Evolutionary conservation across 2,888 invertebrate genomes (phyloP).

Genomic region (Deroplatys truncata): DNA sequence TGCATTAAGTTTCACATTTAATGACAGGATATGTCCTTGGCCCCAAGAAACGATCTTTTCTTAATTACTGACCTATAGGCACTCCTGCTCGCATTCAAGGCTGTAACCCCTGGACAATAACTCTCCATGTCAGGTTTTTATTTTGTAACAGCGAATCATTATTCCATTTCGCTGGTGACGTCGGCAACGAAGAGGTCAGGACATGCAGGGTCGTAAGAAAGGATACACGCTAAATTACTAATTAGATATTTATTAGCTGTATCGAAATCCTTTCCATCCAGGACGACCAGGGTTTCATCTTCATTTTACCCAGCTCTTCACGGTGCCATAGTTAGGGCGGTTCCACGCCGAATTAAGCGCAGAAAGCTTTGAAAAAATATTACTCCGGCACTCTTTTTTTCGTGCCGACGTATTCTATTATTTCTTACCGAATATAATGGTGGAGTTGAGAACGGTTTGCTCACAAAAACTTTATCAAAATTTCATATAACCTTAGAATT

Average conservation of each 20-base stretch:
- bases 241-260: constrained; percentile 8
- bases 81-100: not conserved
- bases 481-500: too few relatives aligned
- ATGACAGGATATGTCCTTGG: not conserved
- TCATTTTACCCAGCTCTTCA: not conserved
- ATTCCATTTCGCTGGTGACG: not conserved
- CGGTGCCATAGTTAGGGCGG: not conserved
- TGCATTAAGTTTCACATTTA: not conserved
- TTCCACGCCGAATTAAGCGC: not conserved
- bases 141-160: not conserved
- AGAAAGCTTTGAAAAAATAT: not conserved
- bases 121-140: not conserved
- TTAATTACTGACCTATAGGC: not conserved
- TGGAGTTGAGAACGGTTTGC: not conserved
- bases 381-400: not conserved
- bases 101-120: not conserved
- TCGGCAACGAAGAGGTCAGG: not conserved
- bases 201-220: not conserved
- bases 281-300: not conserved
- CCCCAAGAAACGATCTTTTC: not conserved
- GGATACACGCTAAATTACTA: constrained; percentile 12
- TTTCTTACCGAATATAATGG: not conserved
- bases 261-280: constrained; percentile 2
- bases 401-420: not conserved
- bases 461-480: too few relatives aligned